Percentiles rank a stretch among this genome's conserved stretches.
phyloP scores from a whole-genome alignment of 2,113 vertebrate genomes.

The Ceyx margarethae region DNA sequence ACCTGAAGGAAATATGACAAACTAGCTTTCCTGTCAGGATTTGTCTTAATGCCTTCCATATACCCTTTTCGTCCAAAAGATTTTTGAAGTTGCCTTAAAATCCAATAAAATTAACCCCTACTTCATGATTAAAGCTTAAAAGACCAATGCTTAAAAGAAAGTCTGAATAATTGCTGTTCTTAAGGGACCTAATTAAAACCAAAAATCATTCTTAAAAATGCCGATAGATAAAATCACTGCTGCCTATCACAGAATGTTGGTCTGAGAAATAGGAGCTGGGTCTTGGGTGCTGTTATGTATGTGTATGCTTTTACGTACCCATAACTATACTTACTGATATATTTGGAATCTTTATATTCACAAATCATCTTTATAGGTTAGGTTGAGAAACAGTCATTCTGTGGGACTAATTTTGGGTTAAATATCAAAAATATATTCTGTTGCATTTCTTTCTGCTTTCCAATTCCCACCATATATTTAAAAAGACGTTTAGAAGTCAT shows the following conservation, averaged over 20 bases:
- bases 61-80: neutral
- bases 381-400: neutral
- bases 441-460: neutral
- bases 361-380: neutral
- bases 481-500: neutral
- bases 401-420: neutral
- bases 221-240: neutral
- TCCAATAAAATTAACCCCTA: neutral
- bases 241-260: neutral
- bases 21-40: neutral
- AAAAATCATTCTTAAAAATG: neutral
- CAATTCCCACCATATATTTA: neutral
- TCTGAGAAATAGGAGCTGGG: neutral
- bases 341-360: neutral
- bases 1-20: neutral
- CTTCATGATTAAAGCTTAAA: neutral
- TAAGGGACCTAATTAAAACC: constrained; percentile 40
- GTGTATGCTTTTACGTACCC: neutral
- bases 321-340: neutral
- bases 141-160: neutral
- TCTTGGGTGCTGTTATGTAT: neutral
- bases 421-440: neutral
- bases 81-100: constrained; percentile 22
- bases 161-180: neutral
- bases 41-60: neutral